Evolutionary conservation across 2,113 vertebrate species (phyloP), one percentile per base, ranked within the genome.

Genomic region (Nannobrachium achirus): DNA sequence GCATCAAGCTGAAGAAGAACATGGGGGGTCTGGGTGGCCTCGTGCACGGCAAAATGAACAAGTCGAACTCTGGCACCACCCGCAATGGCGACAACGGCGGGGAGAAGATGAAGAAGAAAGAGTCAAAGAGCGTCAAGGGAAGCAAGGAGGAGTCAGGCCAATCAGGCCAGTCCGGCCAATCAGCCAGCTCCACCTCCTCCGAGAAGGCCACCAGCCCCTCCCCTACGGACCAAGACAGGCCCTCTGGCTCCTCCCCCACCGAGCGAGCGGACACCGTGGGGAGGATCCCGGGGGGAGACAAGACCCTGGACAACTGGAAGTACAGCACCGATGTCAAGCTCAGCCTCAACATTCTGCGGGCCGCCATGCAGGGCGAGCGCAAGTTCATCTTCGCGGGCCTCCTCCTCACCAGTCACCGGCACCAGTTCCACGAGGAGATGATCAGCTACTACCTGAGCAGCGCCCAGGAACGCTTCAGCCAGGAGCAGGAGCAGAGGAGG

Each of bases 391-490:
- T 99, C 69, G 97, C 97, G 0, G 97, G 96, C 64, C 94, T 99
- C 46, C 93, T 99, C 67, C 92, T 99, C 81, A 99, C 97, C 83
- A 98, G 97, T 88, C 96, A 98, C 73, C 92, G 97, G 40, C 98
- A 99, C 84, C 98, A 98, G 90, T 99, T 99, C 91, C 98, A 99
- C 0, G 96, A 99, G 87, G 98, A 99, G 89, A 99, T 99, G 98
- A 98, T 99, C 59, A 95, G 93, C 86, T 98, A 95, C 88, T 99
- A 99, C 86, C 89, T 99, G 86, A 97, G 91, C 70, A 98, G 94
- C 1, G 98, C 98, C 16, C 97, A 99, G 88, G 97, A 99, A 83
- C 97, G 98, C 60, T 99, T 99, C 89, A 98, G 93, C 55, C 95
- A 96, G 0, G 98, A 99, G 65, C 97, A 98, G 89, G 98, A 99